These are phyloP conservation scores for Megaleporinus macrocephalus DNA, from an alignment of 2,113 vertebrate species.

Conservation along the genomic window DNA sequence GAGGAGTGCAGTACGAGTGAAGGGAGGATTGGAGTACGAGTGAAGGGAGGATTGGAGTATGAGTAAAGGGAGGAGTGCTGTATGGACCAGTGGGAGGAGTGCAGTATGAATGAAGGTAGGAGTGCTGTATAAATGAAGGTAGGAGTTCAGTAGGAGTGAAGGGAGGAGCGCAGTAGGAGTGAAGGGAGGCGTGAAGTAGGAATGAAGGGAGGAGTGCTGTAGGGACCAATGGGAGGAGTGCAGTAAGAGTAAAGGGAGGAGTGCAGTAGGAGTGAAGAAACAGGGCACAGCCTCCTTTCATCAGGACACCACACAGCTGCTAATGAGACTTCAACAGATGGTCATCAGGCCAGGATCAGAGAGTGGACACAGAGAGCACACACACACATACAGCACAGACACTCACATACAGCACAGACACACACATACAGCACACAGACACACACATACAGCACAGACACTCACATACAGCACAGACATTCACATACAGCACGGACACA, in stretches of 20 bases:
- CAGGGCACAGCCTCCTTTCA: slow-evolving; percentile 26
- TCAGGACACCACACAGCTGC: slow-evolving; percentile 23
- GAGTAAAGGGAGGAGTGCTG: not conserved
- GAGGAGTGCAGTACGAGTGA: not conserved
- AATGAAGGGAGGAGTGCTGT: not conserved
- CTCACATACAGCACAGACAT: too few species aligned
- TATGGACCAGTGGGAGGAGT: not conserved
- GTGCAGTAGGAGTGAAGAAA: not conserved
- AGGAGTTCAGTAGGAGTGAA: not conserved
- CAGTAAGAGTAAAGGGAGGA: not conserved
- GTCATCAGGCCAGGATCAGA: slow-evolving; percentile 61
- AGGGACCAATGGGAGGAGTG: slow-evolving; percentile 9
- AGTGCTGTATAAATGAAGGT: not conserved
- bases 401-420: not conserved
- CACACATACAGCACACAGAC: slow-evolving; percentile 4
- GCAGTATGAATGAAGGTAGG: not conserved
- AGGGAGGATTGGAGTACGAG: not conserved
- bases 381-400: not conserved
- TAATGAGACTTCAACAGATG: slow-evolving; percentile 65
- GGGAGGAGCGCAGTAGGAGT: not conserved
- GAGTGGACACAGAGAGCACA: slow-evolving; percentile 35
- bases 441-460: too few species aligned
- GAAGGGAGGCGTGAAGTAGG: not conserved
- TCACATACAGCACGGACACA: too few species aligned
- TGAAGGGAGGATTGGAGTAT: not conserved